phyloP scores from a whole-genome alignment of 35 echinoderm and acorn worm species.

The Apostichopus parvimensis region DNA sequence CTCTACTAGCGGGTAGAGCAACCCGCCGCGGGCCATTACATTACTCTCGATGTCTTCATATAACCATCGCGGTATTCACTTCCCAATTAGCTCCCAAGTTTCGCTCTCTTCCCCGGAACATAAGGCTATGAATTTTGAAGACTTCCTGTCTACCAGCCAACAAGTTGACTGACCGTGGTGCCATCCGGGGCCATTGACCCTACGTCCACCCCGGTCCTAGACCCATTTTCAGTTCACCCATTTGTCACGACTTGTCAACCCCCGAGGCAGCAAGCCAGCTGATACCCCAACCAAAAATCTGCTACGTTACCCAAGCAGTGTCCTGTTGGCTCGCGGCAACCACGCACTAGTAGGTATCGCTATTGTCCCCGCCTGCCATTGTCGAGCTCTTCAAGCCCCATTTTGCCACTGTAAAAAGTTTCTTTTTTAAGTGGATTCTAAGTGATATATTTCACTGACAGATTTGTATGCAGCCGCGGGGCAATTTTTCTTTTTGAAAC shows the following conservation, averaged over 20 bases:
- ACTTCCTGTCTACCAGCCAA: constrained; percentile 24
- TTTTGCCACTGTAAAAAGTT: constrained; percentile 61
- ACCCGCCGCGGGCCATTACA: constrained; percentile 30
- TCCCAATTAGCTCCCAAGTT: constrained; percentile 41
- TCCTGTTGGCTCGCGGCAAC: constrained; percentile 48
- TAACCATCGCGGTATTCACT: constrained; percentile 33
- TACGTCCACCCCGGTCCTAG: constrained; percentile 32
- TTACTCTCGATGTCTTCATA: constrained; percentile 41
- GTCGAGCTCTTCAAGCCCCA: constrained; percentile 37
- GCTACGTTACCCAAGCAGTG: constrained; percentile 47
- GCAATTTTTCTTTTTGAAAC: constrained; percentile 26
- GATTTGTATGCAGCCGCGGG: constrained; percentile 50
- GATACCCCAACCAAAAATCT: constrained; percentile 22
- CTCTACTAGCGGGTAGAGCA: constrained; percentile 20
- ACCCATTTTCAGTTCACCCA: constrained; percentile 58
- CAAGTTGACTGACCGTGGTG: constrained; percentile 49
- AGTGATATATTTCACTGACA: constrained; percentile 66
- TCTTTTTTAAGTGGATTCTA: constrained; percentile 56
- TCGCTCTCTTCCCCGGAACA: constrained; percentile 29
- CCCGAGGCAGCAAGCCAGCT: constrained; percentile 37
- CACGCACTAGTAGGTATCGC: constrained; percentile 54
- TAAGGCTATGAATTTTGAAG: constrained; percentile 39
- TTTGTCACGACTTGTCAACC: constrained; percentile 64
- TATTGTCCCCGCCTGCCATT: constrained; percentile 52
- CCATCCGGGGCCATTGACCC: constrained; percentile 58